Conservation (phyloP, 2,888 invertebrate genomes). For the Dione vanillae region DNA sequence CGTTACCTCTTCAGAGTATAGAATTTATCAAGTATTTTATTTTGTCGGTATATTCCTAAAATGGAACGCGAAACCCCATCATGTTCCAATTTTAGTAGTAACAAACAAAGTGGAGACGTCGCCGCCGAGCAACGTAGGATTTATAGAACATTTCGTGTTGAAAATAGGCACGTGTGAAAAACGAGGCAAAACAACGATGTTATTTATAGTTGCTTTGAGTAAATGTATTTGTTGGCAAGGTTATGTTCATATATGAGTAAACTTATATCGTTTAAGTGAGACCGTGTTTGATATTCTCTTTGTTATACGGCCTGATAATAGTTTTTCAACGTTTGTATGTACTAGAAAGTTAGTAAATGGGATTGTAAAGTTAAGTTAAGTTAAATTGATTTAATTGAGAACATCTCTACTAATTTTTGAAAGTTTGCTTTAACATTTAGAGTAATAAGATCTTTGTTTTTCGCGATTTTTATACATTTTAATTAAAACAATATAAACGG, state of each 20-base stretch:
- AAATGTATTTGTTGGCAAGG: conserved; percentile 8
- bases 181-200: conserved; percentile 8
- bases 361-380: too few species aligned
- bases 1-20: neutral
- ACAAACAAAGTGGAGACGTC: conserved; percentile 40
- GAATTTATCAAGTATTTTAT: conserved; percentile 27
- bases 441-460: too few species aligned
- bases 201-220: conserved; percentile 19
- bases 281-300: neutral
- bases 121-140: conserved; percentile 32
- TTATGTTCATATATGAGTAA: conserved; percentile 5
- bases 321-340: too few species aligned
- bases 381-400: too few species aligned
- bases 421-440: too few species aligned
- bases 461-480: too few species aligned
- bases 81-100: conserved; percentile 36
- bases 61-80: conserved; percentile 39
- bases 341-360: too few species aligned
- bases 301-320: too few species aligned
- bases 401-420: too few species aligned
- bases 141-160: conserved; percentile 30
- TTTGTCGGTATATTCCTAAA: conserved; percentile 31
- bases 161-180: conserved; percentile 24
- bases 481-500: too few species aligned
- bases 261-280: neutral